Evolutionary conservation across 2,113 vertebrate genomes (phyloP).

Genomic region (Taxidea taxus): DNA sequence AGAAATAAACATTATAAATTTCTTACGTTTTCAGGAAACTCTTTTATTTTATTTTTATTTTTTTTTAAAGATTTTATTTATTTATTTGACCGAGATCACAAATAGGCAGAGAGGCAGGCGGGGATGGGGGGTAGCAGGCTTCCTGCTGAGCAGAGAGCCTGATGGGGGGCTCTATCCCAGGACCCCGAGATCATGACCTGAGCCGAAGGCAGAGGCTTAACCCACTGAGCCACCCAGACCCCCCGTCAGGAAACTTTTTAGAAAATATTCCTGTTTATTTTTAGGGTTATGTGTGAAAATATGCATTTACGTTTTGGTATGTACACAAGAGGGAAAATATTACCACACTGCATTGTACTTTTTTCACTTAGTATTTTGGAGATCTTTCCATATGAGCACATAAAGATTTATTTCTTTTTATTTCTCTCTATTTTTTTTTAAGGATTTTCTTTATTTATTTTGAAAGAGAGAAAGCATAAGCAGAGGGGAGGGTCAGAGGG

Average conservation of each 20-base stretch:
- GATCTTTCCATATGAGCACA: neutral
- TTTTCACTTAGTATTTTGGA: constrained; percentile 36
- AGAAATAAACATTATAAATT: neutral
- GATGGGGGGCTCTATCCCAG: no score
- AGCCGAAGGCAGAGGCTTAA: no score
- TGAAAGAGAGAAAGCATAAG: neutral
- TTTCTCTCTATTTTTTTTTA: neutral
- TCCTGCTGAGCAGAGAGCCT: no score
- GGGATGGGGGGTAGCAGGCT: no score
- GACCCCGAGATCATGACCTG: no score
- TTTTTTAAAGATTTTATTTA: no score
- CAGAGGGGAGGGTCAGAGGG: neutral
- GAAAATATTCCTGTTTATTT: neutral
- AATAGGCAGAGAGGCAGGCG: no score
- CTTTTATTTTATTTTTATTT: neutral
- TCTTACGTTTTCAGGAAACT: constrained; percentile 31
- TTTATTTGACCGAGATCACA: no score
- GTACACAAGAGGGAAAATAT: neutral
- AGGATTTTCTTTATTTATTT: neutral
- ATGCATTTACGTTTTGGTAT: neutral
- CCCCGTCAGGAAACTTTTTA: neutral
- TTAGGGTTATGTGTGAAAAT: neutral
- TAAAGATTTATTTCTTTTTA: neutral
- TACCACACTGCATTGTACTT: neutral
- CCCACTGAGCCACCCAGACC: no score